Evolutionary conservation across 2,888 invertebrate species (phyloP), one percentile per base, ranked within the genome.

Genomic region (Habrosyne pyritoides): DNA sequence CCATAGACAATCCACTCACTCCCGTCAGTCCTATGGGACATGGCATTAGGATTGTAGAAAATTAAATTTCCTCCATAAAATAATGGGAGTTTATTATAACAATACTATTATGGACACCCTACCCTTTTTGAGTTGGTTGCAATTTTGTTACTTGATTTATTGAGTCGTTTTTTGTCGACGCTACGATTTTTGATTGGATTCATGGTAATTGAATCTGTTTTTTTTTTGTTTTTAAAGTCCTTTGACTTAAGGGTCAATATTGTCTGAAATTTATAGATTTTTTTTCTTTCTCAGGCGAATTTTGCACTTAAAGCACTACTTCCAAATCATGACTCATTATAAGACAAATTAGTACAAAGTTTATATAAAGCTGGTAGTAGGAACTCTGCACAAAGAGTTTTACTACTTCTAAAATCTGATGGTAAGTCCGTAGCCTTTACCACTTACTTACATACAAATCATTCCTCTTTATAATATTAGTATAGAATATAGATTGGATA

Each of bases 21-120:
- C 72, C 68, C 73, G 73, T 79, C 77, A 60, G 51, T 73, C 79
- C 71, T 75, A 0, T 2, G 81, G 73, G 84, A 79, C 73, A 12
- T 73, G 79, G 74, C 83, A 86, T 85, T 83, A 83, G 77, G 67
- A 61, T 59, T 62, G 67, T 65, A 66, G 67, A 77, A 81, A 87
- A 87, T 88, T 86, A 85, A 88, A 87, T 88, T 87, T 73, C 61
- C 79, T 80, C 86, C 85, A 85, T 87, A 87, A 86, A 86, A 87
- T 87, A 87, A 87, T 84, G 81, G 81, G 62, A 73, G 67, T 70
- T 77, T 73, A 83, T 85, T 83, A 84, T 85, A 81, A 84, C 83
- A 81, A 85, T 81, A 80, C 75, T 77, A 79, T 83, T 33, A 82
- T 62, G 65, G 71, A 63, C 70, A 69, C 76, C 76, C 69, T 69